Evolutionary conservation across 2,797 vertebrate species (phyloP), one percentile per base, ranked within the genome.

Genomic region (Threskiornis aethiopicus): DNA sequence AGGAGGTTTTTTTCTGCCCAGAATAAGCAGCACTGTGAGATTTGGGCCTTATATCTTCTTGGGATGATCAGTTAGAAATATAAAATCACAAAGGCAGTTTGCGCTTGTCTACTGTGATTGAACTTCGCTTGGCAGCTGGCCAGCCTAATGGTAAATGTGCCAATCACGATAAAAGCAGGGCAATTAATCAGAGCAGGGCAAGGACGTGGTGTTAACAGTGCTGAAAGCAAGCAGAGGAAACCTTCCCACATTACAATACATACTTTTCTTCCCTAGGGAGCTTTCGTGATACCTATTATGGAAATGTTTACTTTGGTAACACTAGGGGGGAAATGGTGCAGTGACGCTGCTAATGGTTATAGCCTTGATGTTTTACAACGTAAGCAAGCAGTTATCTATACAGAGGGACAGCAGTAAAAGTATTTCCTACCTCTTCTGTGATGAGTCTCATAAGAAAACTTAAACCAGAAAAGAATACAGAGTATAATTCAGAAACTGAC

Each of bases 161-260:
- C 87, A 90, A 94, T 96, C 88, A 83, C 0, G 25, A 89, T 87
- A 97, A 93, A 93, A 96, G 80, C 93, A 81, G 61, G 65, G 70
- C 73, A 91, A 96, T 94, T 97, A 80, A 96, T 94, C 85, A 87
- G 80, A 77, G 89, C 47, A 78, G 8, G 20, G 85, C 87, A 94
- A 93, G 90, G 96, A 96, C 84, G 70, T 24, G 81, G 67, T 65
- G 3, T 58, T 95, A 93, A 61, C 81, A 67, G 69, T 6, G 47
- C 81, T 81, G 80, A 67, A 78, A 82, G 73, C 42, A 66, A 78
- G 85, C 54, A 88, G 52, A 96, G 92, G 91, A 94, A 92, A 59
- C 65, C 61, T 78, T 94, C 52, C 87, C 5, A 19, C 67, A 1
- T 79, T 83, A 95, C 87, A 87, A 67, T 28, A 35, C 61, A 39